Conservation (phyloP, 2,888 invertebrate species). For the Aphelenchoides bicaudatus region DNA sequence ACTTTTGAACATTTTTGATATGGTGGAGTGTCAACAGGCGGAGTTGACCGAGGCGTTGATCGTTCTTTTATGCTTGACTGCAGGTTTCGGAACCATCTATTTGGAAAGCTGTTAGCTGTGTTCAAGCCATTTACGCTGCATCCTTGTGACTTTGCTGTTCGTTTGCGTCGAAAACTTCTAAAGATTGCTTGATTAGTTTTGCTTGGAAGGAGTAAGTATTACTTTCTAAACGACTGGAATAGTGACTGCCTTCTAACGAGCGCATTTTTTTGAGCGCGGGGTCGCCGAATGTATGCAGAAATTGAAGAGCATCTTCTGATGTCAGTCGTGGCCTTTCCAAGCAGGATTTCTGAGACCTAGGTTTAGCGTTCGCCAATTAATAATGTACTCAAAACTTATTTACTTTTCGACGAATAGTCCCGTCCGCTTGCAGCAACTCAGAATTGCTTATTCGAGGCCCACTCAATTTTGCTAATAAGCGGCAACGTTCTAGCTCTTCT, state of each 20-base stretch:
- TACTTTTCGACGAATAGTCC: constrained; percentile 15
- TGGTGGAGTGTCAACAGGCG: background rate
- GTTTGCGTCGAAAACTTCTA: constrained; percentile 11
- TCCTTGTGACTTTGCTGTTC: background rate
- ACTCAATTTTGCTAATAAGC: constrained; percentile 15
- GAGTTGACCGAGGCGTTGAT: constrained; percentile 3
- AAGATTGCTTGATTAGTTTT: background rate
- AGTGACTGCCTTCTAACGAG: constrained; percentile 15
- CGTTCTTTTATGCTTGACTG: background rate
- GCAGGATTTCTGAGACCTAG: constrained; percentile 28
- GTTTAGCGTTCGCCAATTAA: background rate
- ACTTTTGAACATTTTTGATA: background rate
- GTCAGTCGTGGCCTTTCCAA: constrained; percentile 30
- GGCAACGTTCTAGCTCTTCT: constrained; percentile 6
- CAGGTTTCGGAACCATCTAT: background rate
- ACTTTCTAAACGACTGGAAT: constrained; percentile 6
- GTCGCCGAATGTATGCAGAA: constrained; percentile 9
- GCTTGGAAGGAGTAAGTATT: no score
- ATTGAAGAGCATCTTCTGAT: constrained; percentile 25
- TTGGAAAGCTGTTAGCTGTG: background rate
- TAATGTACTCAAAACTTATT: background rate
- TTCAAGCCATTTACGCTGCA: background rate
- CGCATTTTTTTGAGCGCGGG: constrained; percentile 11
- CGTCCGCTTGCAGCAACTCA: constrained; percentile 14
- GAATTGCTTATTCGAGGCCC: background rate